These are phyloP conservation scores for Lithobates sylvaticus DNA, from an alignment of 2,797 vertebrate genomes.

Conservation along the genomic window DNA sequence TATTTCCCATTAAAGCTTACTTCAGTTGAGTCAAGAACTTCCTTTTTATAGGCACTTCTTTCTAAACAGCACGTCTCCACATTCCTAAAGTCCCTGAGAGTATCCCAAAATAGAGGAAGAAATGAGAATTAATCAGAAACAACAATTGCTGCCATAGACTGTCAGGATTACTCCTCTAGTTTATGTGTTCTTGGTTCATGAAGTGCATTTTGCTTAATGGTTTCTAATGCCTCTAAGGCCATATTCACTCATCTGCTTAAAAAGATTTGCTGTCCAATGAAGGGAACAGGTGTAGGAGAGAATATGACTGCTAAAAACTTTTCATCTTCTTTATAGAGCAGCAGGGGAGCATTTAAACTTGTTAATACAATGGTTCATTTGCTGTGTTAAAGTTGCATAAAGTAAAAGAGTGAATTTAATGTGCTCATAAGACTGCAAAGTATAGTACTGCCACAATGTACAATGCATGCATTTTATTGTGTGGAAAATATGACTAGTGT, in stretches of 20 bases:
- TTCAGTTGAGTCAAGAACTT: conserved; percentile 71
- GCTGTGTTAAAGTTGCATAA: conserved; percentile 9
- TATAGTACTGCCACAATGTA: not conserved
- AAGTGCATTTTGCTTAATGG: conserved; percentile 63
- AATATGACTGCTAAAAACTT: conserved; percentile 61
- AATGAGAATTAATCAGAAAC: conserved; percentile 77
- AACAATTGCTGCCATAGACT: conserved; percentile 68
- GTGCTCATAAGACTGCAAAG: conserved; percentile 33
- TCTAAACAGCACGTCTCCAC: conserved; percentile 73
- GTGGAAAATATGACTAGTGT: not conserved
- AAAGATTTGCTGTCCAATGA: conserved; percentile 63
- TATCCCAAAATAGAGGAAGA: conserved; percentile 80
- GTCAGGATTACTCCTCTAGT: conserved; percentile 70
- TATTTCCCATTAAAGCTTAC: conserved; percentile 71
- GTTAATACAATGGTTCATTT: conserved; percentile 43
- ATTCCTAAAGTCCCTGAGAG: conserved; percentile 79
- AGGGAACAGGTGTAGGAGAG: conserved; percentile 67
- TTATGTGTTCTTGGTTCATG: conserved; percentile 63
- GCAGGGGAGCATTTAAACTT: conserved; percentile 19
- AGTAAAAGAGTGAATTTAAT: conserved; percentile 24
- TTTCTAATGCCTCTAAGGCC: conserved; percentile 66
- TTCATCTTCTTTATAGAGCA: conserved; percentile 53
- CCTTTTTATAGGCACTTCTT: conserved; percentile 71
- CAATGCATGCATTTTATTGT: not conserved
- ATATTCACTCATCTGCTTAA: conserved; percentile 61